Percentiles rank a stretch among this genome's conserved stretches.
Evolutionary conservation across 2,888 invertebrate species (phyloP).

Genomic region (Pristionchus maxplancki): DNA sequence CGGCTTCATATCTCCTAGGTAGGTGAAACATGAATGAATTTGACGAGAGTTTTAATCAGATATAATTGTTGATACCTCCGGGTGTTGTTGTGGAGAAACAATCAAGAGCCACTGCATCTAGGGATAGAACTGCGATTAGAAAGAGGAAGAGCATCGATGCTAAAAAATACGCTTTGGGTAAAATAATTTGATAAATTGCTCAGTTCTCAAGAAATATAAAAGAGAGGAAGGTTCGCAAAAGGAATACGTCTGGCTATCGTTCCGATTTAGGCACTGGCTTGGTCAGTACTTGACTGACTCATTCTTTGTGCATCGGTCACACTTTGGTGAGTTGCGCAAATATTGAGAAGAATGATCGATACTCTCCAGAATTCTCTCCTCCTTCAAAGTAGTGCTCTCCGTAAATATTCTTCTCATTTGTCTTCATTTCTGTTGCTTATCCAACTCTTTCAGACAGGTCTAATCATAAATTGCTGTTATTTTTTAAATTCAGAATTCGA

Average conservation of each 20-base stretch:
- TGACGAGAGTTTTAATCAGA: no score
- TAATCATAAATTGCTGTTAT: neutral
- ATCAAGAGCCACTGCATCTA: neutral
- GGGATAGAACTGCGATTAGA: neutral
- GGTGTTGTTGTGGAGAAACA: neutral
- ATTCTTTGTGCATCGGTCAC: neutral
- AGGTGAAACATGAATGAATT: neutral
- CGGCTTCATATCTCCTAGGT: no score
- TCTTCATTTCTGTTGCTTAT: no score
- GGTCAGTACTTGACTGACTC: neutral
- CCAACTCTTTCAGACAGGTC: no score
- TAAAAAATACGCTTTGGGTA: no score
- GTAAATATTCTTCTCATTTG: no score
- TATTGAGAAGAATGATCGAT: neutral
- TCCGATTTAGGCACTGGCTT: neutral
- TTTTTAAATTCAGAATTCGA: neutral
- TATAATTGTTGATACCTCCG: no score
- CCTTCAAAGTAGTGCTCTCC: no score
- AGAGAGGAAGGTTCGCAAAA: neutral
- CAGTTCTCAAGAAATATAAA: no score
- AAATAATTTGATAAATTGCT: no score
- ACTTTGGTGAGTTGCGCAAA: conserved; percentile 21
- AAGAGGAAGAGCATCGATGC: neutral
- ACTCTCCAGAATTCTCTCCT: no score
- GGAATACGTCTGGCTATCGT: neutral